Percentiles rank a stretch among this genome's conserved stretches.
phyloP scores from a whole-genome alignment of 1,140 invertebrate genomes.

The Neodiprion virginianus region DNA sequence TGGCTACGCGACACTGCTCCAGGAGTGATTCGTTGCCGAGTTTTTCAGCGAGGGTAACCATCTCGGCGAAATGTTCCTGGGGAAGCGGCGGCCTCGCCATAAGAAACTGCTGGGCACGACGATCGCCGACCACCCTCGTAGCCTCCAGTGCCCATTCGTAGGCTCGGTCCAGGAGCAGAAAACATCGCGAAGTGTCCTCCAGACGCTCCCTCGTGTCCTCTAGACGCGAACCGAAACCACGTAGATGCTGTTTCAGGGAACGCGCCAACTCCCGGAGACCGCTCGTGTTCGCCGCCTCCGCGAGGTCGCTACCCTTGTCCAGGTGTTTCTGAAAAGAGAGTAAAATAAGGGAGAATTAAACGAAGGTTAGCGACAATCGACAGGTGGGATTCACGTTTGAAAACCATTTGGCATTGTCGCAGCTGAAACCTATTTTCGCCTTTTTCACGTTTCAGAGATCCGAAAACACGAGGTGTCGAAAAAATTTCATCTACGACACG shows the following conservation, averaged over 20 bases:
- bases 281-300: constrained; percentile 74
- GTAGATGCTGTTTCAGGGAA: constrained; percentile 73
- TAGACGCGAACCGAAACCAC: constrained; percentile 74
- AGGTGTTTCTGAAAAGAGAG: constrained; percentile 72
- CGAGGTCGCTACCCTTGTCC: constrained; percentile 80
- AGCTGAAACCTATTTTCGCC: too few relatives aligned
- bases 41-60: constrained; percentile 74
- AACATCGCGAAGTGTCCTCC: constrained; percentile 79
- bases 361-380: too few relatives aligned
- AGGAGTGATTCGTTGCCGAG: constrained; percentile 77
- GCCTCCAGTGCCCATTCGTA: constrained; percentile 78
- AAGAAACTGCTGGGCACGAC: constrained; percentile 67
- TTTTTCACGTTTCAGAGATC: too few relatives aligned
- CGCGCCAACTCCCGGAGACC: constrained; percentile 73
- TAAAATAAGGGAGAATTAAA: too few relatives aligned
- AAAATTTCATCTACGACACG: too few relatives aligned
- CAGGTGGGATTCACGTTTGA: too few relatives aligned
- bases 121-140: constrained; percentile 68
- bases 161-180: constrained; percentile 76
- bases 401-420: too few relatives aligned
- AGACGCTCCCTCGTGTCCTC: constrained; percentile 80
- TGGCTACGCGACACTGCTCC: constrained; percentile 71
- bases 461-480: too few relatives aligned
- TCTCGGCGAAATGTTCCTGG: constrained; percentile 72
- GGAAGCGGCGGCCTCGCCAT: constrained; percentile 66